Percentiles rank a stretch among this genome's conserved stretches.
Evolutionary conservation across 1,140 invertebrate genomes (phyloP).

Genomic region (Lanistes nyassanus): DNA sequence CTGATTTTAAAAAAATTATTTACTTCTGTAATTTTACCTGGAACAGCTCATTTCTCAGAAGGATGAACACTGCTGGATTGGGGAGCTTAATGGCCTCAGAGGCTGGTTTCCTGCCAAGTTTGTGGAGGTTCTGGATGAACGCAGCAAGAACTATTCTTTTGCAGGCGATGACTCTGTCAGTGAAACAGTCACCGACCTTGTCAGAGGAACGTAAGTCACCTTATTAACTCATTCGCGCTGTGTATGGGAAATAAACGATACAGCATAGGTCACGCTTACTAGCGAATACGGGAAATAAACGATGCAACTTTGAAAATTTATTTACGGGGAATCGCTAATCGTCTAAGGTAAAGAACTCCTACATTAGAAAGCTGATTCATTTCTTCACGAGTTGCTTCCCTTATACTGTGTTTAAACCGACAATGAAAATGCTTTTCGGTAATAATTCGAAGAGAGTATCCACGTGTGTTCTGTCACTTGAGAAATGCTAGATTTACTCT

Average conservation of each 20-base stretch:
- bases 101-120: conserved; percentile 99
- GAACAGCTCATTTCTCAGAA: conserved; percentile 89
- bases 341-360: too few species aligned
- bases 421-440: too few species aligned
- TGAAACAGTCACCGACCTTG: conserved; percentile 95
- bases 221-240: neutral
- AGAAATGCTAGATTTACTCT: too few species aligned
- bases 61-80: conserved; percentile 99
- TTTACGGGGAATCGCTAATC: too few species aligned
- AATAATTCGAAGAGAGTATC: too few species aligned
- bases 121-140: conserved; percentile 95
- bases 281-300: neutral
- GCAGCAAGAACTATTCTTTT: conserved; percentile 89
- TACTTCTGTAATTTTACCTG: too few species aligned
- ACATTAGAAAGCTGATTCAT: too few species aligned
- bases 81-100: conserved; percentile 95
- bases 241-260: neutral
- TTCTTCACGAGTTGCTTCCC: too few species aligned
- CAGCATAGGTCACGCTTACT: too few species aligned
- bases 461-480: too few species aligned
- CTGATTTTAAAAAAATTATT: too few species aligned
- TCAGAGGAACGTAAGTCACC: conserved; percentile 80
- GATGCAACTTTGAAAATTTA: neutral
- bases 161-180: conserved; percentile 98
- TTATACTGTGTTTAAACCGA: too few species aligned